Evolutionary conservation across 2,113 vertebrate species (phyloP).

Genomic region (Cebidichthys violaceus): DNA sequence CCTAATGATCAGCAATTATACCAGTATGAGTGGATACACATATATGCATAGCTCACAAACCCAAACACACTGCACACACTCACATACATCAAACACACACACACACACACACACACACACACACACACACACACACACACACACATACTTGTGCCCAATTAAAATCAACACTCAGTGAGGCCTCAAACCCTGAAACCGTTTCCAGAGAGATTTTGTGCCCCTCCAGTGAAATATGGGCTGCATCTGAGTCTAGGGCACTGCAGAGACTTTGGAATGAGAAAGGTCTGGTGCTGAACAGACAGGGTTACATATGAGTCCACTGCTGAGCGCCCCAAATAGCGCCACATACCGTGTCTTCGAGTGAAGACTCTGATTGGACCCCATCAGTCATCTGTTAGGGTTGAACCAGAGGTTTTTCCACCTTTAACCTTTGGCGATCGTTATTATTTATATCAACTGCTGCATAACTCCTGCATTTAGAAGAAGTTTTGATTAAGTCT

Average conservation of each 20-base stretch:
- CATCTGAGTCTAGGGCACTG: constrained; percentile 17
- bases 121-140: background rate
- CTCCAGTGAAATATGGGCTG: constrained; percentile 43
- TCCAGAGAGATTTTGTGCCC: constrained; percentile 50
- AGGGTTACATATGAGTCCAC: constrained; percentile 40
- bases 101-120: constrained; percentile 30
- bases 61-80: constrained; percentile 10
- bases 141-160: constrained; percentile 62
- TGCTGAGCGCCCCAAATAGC: constrained; percentile 41
- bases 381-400: constrained; percentile 58
- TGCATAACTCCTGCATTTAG: background rate
- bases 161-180: constrained; percentile 63
- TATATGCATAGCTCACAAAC: constrained; percentile 1
- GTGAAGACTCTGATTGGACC: constrained; percentile 67
- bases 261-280: constrained; percentile 13
- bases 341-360: constrained; percentile 41
- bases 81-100: constrained; percentile 44
- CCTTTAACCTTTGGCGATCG: constrained; percentile 23
- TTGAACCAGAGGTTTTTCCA: constrained; percentile 43
- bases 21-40: background rate
- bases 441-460: background rate
- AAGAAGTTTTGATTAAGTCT: background rate
- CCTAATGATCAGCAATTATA: background rate
- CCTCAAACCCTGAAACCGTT: constrained; percentile 61
- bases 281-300: constrained; percentile 45